Evolutionary conservation across 2,888 invertebrate species (phyloP), one percentile per base, ranked within the genome.

Genomic region (Drosophila mercatorum): DNA sequence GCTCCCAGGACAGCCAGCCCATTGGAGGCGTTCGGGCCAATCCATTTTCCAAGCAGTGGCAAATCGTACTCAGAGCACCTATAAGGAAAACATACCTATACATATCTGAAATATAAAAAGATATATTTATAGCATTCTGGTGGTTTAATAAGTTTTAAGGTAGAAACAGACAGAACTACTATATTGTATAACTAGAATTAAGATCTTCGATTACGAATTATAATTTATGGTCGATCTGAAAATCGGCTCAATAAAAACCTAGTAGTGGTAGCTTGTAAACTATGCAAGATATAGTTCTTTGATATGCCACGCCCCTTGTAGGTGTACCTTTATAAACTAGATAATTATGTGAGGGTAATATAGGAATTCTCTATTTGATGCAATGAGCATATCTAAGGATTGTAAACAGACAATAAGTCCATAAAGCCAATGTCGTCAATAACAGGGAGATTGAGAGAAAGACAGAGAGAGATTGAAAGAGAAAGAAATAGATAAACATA

Each of bases 1-100:
- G 91, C 88, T 95, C 94, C 95, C 95, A 95, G 40, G 94, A 94
- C 91, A 95, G 93, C 95, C 95, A 95, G 7, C 95, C 95, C 95
- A 95, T 95, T 0, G 95, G 95, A 1, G 95, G 95, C 5, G 94
- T 95, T 64, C 93, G 86, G 0, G 95, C 95, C 47, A 95, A 89
- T 0, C 95, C 95, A 93, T 95, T 95, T 69, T 95, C 94, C 64
- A 95, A 86, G 47, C 90, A 67, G 12, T 57, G 51, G 44, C 81
- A 75, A 57, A 72, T 34, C 31, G 64, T 55, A 52, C 38, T 53
- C 7, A 83, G 41, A n/a, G 22, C 44, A 61, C 65, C 34, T 49
- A 76, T 55, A 17, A 77, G 17, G 36, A 58, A 76, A 36, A 79
- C 51, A 51, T 56, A 49, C 38, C 43, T 34, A 56, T 72, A 62